These are phyloP conservation scores for Epirrhoe tristata DNA, from an alignment of 2,888 invertebrate genomes.

Conservation along the genomic window DNA sequence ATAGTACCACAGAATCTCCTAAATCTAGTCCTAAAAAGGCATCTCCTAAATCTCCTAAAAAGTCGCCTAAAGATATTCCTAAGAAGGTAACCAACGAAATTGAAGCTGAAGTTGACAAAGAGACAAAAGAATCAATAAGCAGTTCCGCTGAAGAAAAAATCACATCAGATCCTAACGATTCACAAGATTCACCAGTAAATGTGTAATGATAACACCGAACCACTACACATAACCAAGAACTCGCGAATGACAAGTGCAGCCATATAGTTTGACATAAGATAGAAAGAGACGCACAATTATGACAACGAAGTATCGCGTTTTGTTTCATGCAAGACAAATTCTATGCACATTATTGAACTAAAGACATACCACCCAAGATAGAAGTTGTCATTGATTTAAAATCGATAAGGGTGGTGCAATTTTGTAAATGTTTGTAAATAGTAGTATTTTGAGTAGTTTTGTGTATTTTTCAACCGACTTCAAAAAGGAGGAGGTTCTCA, in stretches of 20 bases:
- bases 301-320: too few species aligned
- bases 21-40: conserved; percentile 24
- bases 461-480: too few species aligned
- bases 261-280: background rate
- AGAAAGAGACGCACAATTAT: background rate
- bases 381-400: too few species aligned
- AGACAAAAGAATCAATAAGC: background rate
- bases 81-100: conserved; percentile 3
- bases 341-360: too few species aligned
- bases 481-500: too few species aligned
- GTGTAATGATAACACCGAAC: background rate
- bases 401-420: background rate
- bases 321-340: too few species aligned
- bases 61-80: conserved; percentile 18
- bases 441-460: conserved; percentile 14
- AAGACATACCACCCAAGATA: too few species aligned
- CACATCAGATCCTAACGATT: background rate
- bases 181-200: background rate
- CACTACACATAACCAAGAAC: background rate
- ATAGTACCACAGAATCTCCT: conserved; percentile 23
- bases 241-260: background rate
- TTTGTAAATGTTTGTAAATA: conserved; percentile 17
- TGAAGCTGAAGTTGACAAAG: background rate
- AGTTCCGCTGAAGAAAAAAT: conserved; percentile 1
- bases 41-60: conserved; percentile 12